Conservation (phyloP, 2,888 invertebrate species). For the Nomada goodeniana region DNA sequence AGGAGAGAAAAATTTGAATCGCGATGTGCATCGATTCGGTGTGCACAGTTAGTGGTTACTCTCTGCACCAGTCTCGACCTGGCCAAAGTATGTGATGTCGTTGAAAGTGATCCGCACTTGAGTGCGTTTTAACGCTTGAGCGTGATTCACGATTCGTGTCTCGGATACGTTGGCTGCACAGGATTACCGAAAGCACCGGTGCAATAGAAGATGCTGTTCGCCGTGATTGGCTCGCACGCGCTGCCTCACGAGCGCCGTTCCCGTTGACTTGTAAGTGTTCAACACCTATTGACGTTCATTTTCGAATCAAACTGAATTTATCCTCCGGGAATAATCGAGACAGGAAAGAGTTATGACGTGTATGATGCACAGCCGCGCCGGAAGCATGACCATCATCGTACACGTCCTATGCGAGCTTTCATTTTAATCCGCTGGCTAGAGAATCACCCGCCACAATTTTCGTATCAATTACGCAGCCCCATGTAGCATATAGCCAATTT, state of each 20-base stretch:
- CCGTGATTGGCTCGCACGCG: constrained; percentile 13
- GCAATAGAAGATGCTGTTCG: constrained; percentile 8
- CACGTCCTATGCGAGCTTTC: no score
- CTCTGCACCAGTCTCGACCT: background rate
- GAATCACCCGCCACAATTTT: no score
- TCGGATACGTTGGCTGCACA: constrained; percentile 12
- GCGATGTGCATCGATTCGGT: background rate
- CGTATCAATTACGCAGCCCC: no score
- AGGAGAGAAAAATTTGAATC: background rate
- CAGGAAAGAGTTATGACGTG: constrained; percentile 29
- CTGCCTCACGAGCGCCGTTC: constrained; percentile 4
- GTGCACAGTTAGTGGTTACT: background rate
- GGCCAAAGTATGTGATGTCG: constrained; percentile 22
- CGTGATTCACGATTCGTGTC: background rate
- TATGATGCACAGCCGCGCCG: background rate
- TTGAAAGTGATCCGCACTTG: constrained; percentile 15
- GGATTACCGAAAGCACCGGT: constrained; percentile 20
- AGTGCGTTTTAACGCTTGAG: constrained; percentile 32
- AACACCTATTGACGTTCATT: constrained; percentile 48
- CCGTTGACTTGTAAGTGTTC: constrained; percentile 50
- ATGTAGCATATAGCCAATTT: no score
- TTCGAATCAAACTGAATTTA: constrained; percentile 48
- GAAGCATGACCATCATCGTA: constrained; percentile 22
- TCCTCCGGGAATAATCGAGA: background rate
- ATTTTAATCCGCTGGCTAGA: no score